These are phyloP conservation scores for Dione juno DNA, from an alignment of 2,888 invertebrate genomes.

Conservation along the genomic window DNA sequence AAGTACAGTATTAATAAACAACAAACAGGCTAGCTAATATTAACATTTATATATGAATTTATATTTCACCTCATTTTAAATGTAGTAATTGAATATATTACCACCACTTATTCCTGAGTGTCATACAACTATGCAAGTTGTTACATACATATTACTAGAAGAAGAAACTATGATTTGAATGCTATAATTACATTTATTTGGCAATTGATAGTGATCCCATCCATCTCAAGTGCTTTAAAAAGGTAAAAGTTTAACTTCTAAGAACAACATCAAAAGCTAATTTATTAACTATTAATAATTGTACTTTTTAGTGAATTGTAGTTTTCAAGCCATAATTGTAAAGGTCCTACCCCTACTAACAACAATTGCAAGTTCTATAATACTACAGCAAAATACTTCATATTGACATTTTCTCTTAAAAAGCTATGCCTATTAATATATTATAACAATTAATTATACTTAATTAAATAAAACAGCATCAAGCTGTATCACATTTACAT, in stretches of 20 bases:
- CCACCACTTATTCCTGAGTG: conserved; percentile 15
- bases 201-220: conserved; percentile 31
- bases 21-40: conserved; percentile 23
- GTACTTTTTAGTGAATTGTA: conserved; percentile 50
- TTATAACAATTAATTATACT: conserved; percentile 67
- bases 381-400: conserved; percentile 59
- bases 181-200: conserved; percentile 30
- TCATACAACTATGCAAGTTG: background rate
- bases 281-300: conserved; percentile 52
- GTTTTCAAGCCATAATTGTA: conserved; percentile 39
- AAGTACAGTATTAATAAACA: conserved; percentile 30
- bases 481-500: conserved; percentile 75
- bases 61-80: conserved; percentile 27
- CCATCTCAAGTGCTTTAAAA: conserved; percentile 12
- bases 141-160: conserved; percentile 18
- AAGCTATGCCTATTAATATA: conserved; percentile 58
- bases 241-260: conserved; percentile 34
- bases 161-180: background rate
- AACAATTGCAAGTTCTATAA: conserved; percentile 62
- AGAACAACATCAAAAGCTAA: conserved; percentile 51
- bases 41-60: conserved; percentile 26
- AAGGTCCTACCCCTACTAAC: conserved; percentile 59
- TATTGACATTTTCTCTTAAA: conserved; percentile 71
- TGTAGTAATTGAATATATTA: conserved; percentile 11
- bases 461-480: conserved; percentile 71